These are phyloP conservation scores for Budorcas taxicolor DNA, from an alignment of 2,113 vertebrate species.

Conservation along the genomic window DNA sequence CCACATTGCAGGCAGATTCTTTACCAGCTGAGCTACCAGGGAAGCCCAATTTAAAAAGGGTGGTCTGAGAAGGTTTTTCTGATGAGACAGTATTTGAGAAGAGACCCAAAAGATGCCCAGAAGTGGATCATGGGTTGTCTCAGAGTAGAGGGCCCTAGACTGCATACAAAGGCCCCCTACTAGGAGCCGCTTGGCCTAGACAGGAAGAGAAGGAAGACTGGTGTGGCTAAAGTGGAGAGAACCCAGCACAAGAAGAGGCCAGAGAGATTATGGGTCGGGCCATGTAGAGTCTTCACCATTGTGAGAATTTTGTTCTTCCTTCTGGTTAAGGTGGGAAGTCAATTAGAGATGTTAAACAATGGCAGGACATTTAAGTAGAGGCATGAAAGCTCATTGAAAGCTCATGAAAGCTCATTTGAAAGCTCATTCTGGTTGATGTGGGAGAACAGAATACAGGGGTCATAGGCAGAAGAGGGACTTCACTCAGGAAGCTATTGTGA, in stretches of 20 bases:
- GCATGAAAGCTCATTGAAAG: not conserved
- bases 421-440: not conserved
- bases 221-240: not conserved
- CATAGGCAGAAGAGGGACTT: not conserved
- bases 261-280: not conserved
- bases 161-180: not conserved
- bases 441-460: not conserved
- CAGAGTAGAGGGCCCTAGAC: not conserved
- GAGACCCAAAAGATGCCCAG: not conserved
- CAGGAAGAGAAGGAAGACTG: not conserved
- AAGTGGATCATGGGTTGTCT: not conserved
- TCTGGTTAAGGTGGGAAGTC: not conserved
- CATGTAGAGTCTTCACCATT: not conserved
- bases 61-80: not conserved
- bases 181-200: not conserved
- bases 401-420: not conserved
- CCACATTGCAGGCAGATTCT: not conserved
- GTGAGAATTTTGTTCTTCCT: not conserved
- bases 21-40: not conserved
- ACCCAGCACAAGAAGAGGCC: not conserved
- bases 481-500: not conserved
- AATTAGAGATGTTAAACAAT: not conserved
- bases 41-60: not conserved
- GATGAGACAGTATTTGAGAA: not conserved
- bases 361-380: not conserved